Conservation (phyloP, 2,113 vertebrate genomes). For the Candoia aspera region DNA sequence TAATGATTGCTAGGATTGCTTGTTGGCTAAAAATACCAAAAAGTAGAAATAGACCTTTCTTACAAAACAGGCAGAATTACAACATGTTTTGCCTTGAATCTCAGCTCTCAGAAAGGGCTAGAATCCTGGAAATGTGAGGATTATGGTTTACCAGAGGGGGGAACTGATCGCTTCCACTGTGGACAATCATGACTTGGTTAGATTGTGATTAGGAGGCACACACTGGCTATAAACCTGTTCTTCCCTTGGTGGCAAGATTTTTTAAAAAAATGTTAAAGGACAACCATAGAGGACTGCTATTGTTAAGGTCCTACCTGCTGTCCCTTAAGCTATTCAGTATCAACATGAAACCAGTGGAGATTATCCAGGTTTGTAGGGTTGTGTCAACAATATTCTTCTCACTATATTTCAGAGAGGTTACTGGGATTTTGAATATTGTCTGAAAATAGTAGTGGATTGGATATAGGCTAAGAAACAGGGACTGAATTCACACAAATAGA, state of each 20-base stretch:
- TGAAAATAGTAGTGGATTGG: not conserved
- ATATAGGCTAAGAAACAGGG: not conserved
- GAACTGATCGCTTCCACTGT: not conserved
- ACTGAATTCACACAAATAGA: not conserved
- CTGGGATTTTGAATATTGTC: not conserved
- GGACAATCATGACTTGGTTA: not conserved
- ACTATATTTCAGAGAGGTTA: not conserved
- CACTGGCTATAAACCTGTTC: not conserved
- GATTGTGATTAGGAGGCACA: not conserved
- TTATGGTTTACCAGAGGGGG: not conserved
- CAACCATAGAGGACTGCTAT: not conserved
- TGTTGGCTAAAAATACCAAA: no score
- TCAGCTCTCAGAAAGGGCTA: no score
- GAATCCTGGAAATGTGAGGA: not conserved
- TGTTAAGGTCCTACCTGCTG: not conserved
- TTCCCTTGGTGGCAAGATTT: not conserved
- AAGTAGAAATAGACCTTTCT: no score
- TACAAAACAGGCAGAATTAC: no score
- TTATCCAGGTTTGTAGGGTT: not conserved
- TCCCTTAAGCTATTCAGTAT: not conserved
- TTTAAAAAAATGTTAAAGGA: not conserved
- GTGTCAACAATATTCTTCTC: not conserved
- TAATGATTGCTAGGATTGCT: not conserved
- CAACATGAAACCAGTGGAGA: not conserved
- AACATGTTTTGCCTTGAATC: no score